These are phyloP conservation scores for Ostrea denselamellosa DNA, from an alignment of 1,140 invertebrate species.

Conservation along the genomic window DNA sequence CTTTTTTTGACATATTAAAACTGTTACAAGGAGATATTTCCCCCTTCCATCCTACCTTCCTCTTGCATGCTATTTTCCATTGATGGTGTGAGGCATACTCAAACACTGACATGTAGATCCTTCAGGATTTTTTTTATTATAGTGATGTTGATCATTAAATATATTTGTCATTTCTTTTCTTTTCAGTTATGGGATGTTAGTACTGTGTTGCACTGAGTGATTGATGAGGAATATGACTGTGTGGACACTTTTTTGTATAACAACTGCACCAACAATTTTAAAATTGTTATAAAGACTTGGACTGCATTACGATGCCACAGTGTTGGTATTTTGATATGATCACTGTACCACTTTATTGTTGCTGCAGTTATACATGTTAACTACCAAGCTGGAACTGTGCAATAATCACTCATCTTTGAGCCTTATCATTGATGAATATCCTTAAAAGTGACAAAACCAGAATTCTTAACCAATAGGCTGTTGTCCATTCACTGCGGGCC, in stretches of 20 bases:
- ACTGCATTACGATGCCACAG: too few species aligned
- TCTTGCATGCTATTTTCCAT: too few species aligned
- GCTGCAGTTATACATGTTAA: neutral
- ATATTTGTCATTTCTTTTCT: conserved; percentile 79
- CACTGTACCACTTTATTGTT: neutral
- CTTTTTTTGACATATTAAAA: too few species aligned
- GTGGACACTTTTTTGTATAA: neutral
- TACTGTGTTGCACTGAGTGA: conserved; percentile 70
- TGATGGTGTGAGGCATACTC: too few species aligned
- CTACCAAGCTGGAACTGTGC: conserved; percentile 9
- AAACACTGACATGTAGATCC: too few species aligned
- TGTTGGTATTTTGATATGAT: neutral
- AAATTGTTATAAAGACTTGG: too few species aligned
- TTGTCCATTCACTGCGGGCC: neutral
- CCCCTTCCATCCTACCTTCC: too few species aligned
- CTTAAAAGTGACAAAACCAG: neutral
- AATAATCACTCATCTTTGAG: neutral
- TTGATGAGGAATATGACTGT: neutral
- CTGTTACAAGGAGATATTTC: too few species aligned
- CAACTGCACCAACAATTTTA: neutral
- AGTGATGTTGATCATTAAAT: too few species aligned
- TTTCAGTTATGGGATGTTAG: conserved; percentile 77
- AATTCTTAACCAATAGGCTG: neutral
- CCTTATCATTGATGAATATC: neutral
- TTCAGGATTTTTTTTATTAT: too few species aligned